Base-by-base conservation (phyloP, 2,797 vertebrate species). In the Takifugu ocellatus region DNA sequence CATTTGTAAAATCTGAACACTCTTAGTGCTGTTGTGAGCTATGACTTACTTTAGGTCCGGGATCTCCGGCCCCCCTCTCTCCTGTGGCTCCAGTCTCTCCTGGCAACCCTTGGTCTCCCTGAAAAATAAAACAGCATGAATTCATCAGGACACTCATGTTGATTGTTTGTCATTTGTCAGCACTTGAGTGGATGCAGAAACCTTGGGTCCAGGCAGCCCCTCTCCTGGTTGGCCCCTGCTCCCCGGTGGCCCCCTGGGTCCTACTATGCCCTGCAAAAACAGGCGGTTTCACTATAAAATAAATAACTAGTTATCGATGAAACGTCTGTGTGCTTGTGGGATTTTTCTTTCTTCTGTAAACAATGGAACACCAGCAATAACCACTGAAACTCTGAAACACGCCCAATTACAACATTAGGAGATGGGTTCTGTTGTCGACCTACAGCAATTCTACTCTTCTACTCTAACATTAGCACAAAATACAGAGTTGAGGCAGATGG, bases 91-190 rank as follows among this genome's bases (percentile, higher is more conserved):
- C 94, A 39, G 75, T 82, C 79, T 95, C 92, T 39, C 93, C 92
- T 14, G 93, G 92, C 49, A 95, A 88, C 56, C 91, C 91, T 80
- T 93, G 91, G 71, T 96, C 92, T 57, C 92, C 91, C 92, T 95
- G 78, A 15, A 53, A 62, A n/a, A 61, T 12, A 25, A 59, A 14
- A 57, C 12, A 56, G 42, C 14, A 49, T 31, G 46, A 48, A 39
- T 39, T 39, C 10, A 39, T 14, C 11, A 4, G 12, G 36, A 39
- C 36, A 39, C 2, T 4, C 12, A 12, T 14, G 36, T 12, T 15
- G 31, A 33, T 6, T 29, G 42, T 16, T n/a, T 43, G 15, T 17
- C 16, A 45, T 46, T 21, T 46, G 44, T 21, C 36, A 39, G 44
- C 6, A 17, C 16, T n/a, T 6, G 24, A 25, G 42, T 10, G 17